These are phyloP conservation scores for Melipona quadrifasciata DNA, from an alignment of 1,140 invertebrate genomes.

Conservation along the genomic window DNA sequence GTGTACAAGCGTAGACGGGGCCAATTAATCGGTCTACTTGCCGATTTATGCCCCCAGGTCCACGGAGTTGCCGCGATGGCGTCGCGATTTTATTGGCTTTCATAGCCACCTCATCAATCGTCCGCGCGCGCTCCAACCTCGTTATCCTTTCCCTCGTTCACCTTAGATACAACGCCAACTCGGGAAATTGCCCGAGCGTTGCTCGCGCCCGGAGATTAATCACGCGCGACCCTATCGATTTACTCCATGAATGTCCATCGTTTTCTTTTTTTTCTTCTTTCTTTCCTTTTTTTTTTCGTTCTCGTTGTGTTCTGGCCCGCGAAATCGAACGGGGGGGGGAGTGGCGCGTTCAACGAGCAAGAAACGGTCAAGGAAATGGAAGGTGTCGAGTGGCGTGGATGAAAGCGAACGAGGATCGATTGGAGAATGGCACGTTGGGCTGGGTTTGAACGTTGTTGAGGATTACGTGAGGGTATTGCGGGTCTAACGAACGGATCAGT, in stretches of 20 bases:
- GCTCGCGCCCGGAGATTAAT: slow-evolving; percentile 46
- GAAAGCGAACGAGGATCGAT: background rate
- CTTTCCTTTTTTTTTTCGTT: background rate
- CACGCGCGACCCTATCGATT: slow-evolving; percentile 46
- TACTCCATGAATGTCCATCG: slow-evolving; percentile 21
- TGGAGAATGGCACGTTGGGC: background rate
- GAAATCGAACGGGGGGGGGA: background rate
- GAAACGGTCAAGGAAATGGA: background rate
- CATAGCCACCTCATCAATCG: slow-evolving; percentile 65
- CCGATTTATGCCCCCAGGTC: slow-evolving; percentile 62
- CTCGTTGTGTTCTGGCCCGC: slow-evolving; percentile 16
- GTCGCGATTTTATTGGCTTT: slow-evolving; percentile 67
- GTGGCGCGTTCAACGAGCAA: background rate
- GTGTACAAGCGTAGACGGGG: slow-evolving; percentile 19
- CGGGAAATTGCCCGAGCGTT: slow-evolving; percentile 35
- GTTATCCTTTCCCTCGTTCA: slow-evolving; percentile 51
- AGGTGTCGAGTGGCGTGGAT: background rate
- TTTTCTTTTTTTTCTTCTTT: background rate
- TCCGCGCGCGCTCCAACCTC: slow-evolving; percentile 45
- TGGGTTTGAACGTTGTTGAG: no score
- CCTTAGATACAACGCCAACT: slow-evolving; percentile 46
- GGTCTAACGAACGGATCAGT: no score
- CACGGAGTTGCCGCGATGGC: slow-evolving; percentile 21
- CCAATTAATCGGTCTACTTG: slow-evolving; percentile 70
- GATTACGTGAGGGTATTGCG: no score